Evolutionary conservation across 2,888 invertebrate species (phyloP).

Genomic region (Megastigmus dorsalis): DNA sequence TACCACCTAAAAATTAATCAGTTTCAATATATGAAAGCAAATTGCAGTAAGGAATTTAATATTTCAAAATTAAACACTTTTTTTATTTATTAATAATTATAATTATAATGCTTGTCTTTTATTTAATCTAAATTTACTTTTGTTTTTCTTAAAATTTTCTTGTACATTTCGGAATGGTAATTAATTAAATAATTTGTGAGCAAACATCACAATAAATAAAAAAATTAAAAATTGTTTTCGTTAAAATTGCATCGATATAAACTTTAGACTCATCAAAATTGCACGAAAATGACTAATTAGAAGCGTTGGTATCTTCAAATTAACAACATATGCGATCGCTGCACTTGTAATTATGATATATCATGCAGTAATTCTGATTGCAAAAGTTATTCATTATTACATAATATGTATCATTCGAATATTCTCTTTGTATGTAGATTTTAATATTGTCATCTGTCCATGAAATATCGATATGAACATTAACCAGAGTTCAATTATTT

Average conservation of each 20-base stretch:
- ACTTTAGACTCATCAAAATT: too few relatives aligned
- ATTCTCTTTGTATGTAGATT: not conserved
- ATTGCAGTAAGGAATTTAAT: not conserved
- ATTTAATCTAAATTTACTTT: too few relatives aligned
- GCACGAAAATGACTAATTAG: not conserved
- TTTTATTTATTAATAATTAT: too few relatives aligned
- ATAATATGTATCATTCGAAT: too few relatives aligned
- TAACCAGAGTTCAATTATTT: not conserved
- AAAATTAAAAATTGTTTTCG: too few relatives aligned
- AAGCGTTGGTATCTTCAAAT: not conserved
- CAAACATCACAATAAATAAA: too few relatives aligned
- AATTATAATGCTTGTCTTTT: too few relatives aligned
- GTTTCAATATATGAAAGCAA: not conserved
- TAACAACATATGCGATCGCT: not conserved
- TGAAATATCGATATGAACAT: not conserved
- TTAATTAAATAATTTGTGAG: too few relatives aligned
- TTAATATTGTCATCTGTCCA: not conserved
- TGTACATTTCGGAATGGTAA: too few relatives aligned
- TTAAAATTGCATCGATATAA: too few relatives aligned
- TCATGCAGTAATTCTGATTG: not conserved
- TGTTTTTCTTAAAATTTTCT: too few relatives aligned
- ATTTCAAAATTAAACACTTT: not conserved
- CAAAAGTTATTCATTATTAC: constrained; percentile 1
- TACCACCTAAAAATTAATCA: not conserved
- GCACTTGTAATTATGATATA: not conserved